These are phyloP conservation scores for Pocota personata DNA, from an alignment of 2,888 invertebrate species.

Conservation along the genomic window DNA sequence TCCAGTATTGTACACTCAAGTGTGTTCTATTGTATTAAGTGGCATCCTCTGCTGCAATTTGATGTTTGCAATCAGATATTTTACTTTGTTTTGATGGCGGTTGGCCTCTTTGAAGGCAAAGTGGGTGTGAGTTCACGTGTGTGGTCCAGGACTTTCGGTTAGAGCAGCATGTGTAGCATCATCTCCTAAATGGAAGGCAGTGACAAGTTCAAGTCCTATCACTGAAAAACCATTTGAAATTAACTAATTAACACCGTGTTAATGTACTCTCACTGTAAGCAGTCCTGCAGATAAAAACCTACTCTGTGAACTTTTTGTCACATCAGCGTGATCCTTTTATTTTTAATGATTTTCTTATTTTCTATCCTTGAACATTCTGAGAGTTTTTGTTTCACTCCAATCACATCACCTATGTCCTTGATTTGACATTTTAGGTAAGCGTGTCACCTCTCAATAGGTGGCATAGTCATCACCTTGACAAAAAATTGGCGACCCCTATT, in stretches of 20 bases:
- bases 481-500: constrained; percentile 40
- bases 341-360: constrained; percentile 1
- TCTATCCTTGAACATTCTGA: neutral
- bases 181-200: neutral
- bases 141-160: constrained; percentile 33
- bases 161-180: constrained; percentile 3
- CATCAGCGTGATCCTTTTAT: constrained; percentile 16
- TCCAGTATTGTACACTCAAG: constrained; percentile 33
- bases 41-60: constrained; percentile 38
- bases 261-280: neutral
- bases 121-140: constrained; percentile 12
- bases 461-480: constrained; percentile 47
- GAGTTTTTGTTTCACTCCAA: neutral
- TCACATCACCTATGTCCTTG: constrained; percentile 48
- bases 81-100: constrained; percentile 71
- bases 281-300: neutral
- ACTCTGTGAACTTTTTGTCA: neutral
- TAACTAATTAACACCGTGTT: neutral
- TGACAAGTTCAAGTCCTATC: neutral
- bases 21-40: constrained; percentile 61
- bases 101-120: constrained; percentile 39
- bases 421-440: constrained; percentile 39
- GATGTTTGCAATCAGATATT: constrained; percentile 58
- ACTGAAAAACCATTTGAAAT: neutral
- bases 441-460: constrained; percentile 60